Conservation (phyloP, 53 echinoderm and acorn worm species). For the Crossaster papposus region DNA sequence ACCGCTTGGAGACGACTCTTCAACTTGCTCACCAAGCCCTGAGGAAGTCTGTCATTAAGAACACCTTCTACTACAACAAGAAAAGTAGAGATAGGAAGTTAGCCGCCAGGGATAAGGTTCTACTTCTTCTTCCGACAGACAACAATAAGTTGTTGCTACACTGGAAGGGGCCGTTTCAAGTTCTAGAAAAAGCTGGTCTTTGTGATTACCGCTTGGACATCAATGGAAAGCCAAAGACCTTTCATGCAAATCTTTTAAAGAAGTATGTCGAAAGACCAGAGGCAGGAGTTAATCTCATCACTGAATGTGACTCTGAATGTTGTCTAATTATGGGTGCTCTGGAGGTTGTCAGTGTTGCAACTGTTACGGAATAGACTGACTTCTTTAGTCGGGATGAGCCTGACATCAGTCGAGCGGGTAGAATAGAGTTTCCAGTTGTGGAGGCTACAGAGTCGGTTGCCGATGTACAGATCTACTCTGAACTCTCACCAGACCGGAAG, state of each 20-base stretch:
- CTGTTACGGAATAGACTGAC: slow-evolving; percentile 18
- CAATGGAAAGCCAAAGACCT: slow-evolving; percentile 47
- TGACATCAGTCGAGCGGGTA: not conserved
- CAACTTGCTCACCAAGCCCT: slow-evolving; percentile 39
- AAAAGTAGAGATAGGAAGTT: slow-evolving; percentile 45
- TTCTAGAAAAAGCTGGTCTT: slow-evolving; percentile 33
- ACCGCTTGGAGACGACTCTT: slow-evolving; percentile 60
- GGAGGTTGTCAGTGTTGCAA: not conserved
- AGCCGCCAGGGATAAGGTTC: slow-evolving; percentile 50
- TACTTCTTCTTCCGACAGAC: slow-evolving; percentile 61
- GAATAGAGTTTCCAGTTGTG: slow-evolving; percentile 1
- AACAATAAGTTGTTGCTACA: slow-evolving; percentile 59
- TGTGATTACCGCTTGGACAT: slow-evolving; percentile 61
- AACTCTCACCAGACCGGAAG: not conserved
- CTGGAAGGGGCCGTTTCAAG: slow-evolving; percentile 71
- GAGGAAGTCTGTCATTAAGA: not conserved
- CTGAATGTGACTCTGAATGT: not conserved
- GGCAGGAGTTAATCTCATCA: not conserved
- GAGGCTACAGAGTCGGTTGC: slow-evolving; percentile 2
- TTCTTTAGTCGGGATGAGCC: not conserved
- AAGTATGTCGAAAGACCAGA: slow-evolving; percentile 47
- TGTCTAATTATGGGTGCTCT: not conserved
- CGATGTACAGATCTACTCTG: not conserved
- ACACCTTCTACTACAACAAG: slow-evolving; percentile 53
- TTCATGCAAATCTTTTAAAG: slow-evolving; percentile 62